Conservation (phyloP, 2,113 vertebrate species). For the Acrocephalus arundinaceus region DNA sequence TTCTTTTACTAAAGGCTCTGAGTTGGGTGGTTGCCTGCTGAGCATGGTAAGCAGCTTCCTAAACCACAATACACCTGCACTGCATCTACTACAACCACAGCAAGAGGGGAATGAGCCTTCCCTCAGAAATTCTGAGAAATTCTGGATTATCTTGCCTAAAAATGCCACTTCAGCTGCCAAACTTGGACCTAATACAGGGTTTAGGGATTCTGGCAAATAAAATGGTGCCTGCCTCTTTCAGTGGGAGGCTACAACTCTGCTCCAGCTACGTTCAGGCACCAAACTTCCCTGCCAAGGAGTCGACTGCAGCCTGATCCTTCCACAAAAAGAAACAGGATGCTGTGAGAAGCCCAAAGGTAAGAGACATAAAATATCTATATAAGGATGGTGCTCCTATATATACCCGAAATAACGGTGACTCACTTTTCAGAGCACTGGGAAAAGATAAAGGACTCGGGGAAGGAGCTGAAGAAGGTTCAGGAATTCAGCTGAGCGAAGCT, state of each 20-base stretch:
- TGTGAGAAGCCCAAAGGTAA: neutral
- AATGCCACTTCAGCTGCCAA: neutral
- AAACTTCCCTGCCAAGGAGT: neutral
- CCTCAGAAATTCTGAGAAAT: neutral
- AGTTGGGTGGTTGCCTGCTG: neutral
- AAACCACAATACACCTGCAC: neutral
- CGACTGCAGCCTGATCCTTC: neutral
- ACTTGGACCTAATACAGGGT: neutral
- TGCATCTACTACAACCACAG: neutral
- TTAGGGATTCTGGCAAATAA: neutral
- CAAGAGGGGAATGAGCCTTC: neutral
- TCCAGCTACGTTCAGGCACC: neutral
- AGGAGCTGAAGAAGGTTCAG: neutral
- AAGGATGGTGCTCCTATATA: neutral
- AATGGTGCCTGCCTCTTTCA: neutral
- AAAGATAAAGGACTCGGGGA: neutral
- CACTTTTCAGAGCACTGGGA: neutral
- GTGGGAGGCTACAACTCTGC: neutral
- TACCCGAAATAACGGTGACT: neutral
- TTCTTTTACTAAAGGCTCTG: neutral
- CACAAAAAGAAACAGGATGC: neutral
- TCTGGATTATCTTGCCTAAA: neutral
- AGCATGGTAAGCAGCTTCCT: neutral
- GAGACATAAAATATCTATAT: neutral
- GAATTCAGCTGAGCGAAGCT: neutral